These are phyloP conservation scores for Laodelphax striatellus DNA, from an alignment of 1,140 invertebrate species.

Conservation along the genomic window DNA sequence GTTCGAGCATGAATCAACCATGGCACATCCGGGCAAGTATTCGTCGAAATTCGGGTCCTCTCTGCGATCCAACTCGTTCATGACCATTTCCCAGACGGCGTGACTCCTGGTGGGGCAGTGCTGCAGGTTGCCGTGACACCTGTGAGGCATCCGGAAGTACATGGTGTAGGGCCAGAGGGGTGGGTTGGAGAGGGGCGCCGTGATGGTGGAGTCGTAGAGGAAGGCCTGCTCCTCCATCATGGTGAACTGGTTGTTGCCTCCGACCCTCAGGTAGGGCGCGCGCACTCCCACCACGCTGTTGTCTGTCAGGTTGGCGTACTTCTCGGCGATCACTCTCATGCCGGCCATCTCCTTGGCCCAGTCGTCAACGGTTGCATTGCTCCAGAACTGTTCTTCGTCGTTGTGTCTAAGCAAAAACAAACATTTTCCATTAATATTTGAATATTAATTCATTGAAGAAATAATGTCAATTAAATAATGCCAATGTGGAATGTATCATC, in stretches of 20 bases:
- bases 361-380: conserved; percentile 81
- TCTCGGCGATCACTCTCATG: conserved; percentile 84
- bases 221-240: conserved; percentile 98
- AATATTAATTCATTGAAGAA: no score
- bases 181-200: conserved; percentile 80
- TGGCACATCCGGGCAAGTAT: conserved; percentile 84
- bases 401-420: conserved; percentile 54
- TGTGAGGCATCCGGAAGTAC: conserved; percentile 93
- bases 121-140: conserved; percentile 86
- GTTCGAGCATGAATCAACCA: conserved; percentile 94
- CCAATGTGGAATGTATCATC: no score
- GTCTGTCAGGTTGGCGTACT: conserved; percentile 85
- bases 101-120: conserved; percentile 85
- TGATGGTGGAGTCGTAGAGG: conserved; percentile 91
- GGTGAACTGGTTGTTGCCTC: conserved; percentile 92
- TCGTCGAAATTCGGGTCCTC: conserved; percentile 87
- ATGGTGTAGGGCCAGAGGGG: conserved; percentile 95
- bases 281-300: conserved; percentile 89
- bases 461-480: no score
- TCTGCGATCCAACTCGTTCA: conserved; percentile 87
- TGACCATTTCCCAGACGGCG: conserved; percentile 96
- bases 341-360: conserved; percentile 97
- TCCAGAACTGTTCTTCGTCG: conserved; percentile 88
- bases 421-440: no score
- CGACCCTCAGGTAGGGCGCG: conserved; percentile 83